Evolutionary conservation across 2,888 invertebrate genomes (phyloP).

Genomic region (Drosophila pseudotalamancana): DNA sequence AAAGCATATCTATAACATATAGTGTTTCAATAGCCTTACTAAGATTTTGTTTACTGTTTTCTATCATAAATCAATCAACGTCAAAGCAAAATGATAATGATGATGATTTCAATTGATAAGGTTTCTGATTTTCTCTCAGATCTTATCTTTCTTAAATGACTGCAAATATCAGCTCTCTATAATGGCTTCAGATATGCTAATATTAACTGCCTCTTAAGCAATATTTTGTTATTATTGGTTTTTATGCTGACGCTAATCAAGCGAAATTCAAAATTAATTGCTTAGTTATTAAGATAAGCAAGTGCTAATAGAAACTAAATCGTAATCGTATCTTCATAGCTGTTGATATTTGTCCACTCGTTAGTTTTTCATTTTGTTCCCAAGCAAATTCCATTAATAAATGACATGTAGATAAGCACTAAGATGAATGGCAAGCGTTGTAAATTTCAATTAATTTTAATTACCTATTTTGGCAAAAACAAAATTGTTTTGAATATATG

Average conservation of each 20-base stretch:
- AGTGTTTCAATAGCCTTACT: too few relatives aligned
- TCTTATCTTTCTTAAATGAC: neutral
- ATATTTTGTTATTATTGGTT: neutral
- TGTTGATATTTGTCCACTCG: neutral
- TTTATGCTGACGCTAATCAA: conserved; percentile 16
- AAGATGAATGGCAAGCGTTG: neutral
- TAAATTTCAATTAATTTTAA: neutral
- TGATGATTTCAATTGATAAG: too few relatives aligned
- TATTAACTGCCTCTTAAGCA: neutral
- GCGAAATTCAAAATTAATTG: conserved; percentile 15
- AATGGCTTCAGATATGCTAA: neutral
- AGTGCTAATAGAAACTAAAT: conserved; percentile 36
- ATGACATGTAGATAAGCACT: conserved; percentile 13
- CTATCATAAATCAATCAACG: too few relatives aligned
- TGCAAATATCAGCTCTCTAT: neutral
- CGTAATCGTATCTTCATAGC: neutral
- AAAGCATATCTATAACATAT: too few relatives aligned
- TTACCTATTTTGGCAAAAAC: too few relatives aligned
- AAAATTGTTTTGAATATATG: neutral
- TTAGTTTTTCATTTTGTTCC: conserved; percentile 28
- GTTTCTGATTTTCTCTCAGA: neutral
- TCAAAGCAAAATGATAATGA: too few relatives aligned
- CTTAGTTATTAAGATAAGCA: conserved; percentile 21
- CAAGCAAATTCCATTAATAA: neutral
- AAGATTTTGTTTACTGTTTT: too few relatives aligned